Percentiles rank a stretch among this genome's conserved stretches.
These are phyloP conservation scores for Rhyacophila brunnea DNA, from an alignment of 1,140 invertebrate species.

Conservation along the genomic window DNA sequence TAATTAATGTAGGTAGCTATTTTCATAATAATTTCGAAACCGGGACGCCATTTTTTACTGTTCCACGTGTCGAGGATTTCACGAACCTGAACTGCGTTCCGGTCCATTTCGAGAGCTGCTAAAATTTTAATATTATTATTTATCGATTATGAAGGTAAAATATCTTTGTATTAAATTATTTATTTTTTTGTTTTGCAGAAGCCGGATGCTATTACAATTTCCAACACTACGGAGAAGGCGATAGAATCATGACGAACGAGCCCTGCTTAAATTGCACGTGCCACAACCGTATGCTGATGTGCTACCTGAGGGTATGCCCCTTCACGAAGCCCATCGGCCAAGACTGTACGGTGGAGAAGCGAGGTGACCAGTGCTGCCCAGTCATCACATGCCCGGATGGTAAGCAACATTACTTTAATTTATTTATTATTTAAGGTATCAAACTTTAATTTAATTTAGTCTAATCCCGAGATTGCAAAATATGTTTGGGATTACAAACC, in stretches of 20 bases:
- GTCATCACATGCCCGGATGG: slow-evolving; percentile 90
- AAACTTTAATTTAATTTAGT: too few species aligned
- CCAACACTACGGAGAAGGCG: slow-evolving; percentile 88
- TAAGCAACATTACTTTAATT: slow-evolving; percentile 49
- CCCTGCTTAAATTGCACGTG: slow-evolving; percentile 95
- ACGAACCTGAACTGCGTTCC: too few species aligned
- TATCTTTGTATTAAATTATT: not conserved
- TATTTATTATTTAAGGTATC: too few species aligned
- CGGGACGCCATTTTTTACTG: too few species aligned
- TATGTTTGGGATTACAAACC: too few species aligned
- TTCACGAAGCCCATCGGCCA: slow-evolving; percentile 91
- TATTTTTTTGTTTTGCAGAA: slow-evolving; percentile 25
- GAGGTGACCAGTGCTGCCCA: slow-evolving; percentile 89
- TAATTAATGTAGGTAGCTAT: too few species aligned
- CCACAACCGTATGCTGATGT: slow-evolving; percentile 93
- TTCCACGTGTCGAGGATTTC: too few species aligned
- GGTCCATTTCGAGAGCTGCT: too few species aligned
- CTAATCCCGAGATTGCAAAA: too few species aligned
- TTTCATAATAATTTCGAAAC: too few species aligned
- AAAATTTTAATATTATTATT: too few species aligned
- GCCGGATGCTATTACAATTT: slow-evolving; percentile 92
- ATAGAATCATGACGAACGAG: slow-evolving; percentile 90
- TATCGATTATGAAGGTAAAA: too few species aligned
- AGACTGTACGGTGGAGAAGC: slow-evolving; percentile 86
- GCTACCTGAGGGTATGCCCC: slow-evolving; percentile 88